Evolutionary conservation across 2,888 invertebrate genomes (phyloP).

Genomic region (Gerris lacustris): DNA sequence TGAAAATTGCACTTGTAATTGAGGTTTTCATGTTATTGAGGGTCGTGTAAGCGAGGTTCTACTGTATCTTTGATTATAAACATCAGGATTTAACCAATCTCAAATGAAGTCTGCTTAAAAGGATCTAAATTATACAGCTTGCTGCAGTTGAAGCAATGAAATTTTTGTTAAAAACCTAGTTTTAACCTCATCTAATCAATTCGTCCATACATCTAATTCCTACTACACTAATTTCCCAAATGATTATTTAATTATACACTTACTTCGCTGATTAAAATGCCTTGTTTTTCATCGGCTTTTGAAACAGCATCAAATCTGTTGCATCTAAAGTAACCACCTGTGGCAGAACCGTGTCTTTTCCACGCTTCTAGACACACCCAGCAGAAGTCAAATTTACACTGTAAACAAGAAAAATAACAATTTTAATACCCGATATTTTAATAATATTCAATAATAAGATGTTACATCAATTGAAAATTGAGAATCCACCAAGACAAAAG

Average conservation of each 20-base stretch:
- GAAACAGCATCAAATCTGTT: slow-evolving; percentile 51
- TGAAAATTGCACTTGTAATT: too few relatives aligned
- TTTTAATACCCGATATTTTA: slow-evolving; percentile 19
- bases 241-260: not conserved
- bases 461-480: not conserved
- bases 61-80: too few relatives aligned
- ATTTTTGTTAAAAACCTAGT: too few relatives aligned
- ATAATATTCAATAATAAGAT: slow-evolving; percentile 10
- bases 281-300: slow-evolving; percentile 49
- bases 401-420: slow-evolving; percentile 29
- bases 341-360: slow-evolving; percentile 56
- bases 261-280: slow-evolving; percentile 44
- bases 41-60: too few relatives aligned
- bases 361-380: slow-evolving; percentile 60
- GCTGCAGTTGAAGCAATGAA: too few relatives aligned
- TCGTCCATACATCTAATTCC: too few relatives aligned
- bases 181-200: too few relatives aligned
- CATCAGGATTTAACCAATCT: too few relatives aligned
- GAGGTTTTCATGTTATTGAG: too few relatives aligned
- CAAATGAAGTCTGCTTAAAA: too few relatives aligned
- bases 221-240: too few relatives aligned
- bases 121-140: too few relatives aligned
- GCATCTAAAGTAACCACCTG: slow-evolving; percentile 53
- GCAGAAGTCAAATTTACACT: slow-evolving; percentile 60
- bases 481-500: not conserved